Percentiles rank a stretch among this genome's conserved stretches.
Evolutionary conservation across 2,113 vertebrate genomes (phyloP).

Genomic region (Gallinago undulata): DNA sequence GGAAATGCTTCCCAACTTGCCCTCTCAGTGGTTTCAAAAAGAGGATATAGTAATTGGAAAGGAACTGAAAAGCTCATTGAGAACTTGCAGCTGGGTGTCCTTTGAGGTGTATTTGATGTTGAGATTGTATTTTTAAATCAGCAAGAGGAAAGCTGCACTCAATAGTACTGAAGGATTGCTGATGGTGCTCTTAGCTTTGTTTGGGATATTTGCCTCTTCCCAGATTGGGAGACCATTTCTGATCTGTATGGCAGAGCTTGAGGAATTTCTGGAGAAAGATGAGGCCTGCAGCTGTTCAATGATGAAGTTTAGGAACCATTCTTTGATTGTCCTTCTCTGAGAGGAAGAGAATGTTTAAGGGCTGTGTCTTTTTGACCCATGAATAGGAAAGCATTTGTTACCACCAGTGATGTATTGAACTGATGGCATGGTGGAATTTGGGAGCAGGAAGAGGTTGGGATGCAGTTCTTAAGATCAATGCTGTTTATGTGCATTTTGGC

Average conservation of each 20-base stretch:
- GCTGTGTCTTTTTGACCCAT: neutral
- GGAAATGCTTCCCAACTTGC: neutral
- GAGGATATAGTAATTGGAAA: neutral
- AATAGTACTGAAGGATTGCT: neutral
- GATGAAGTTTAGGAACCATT: neutral
- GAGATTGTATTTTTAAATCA: neutral
- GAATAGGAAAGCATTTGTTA: neutral
- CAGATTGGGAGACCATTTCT: neutral
- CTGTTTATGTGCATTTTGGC: neutral
- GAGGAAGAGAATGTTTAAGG: neutral
- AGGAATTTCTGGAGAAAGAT: neutral
- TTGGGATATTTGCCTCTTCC: neutral
- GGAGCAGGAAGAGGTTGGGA: neutral
- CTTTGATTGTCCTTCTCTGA: neutral
- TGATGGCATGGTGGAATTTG: neutral
- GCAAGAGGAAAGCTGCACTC: neutral
- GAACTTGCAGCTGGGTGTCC: neutral
- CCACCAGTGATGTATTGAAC: neutral
- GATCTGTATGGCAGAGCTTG: neutral
- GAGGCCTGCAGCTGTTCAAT: neutral
- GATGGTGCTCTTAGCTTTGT: neutral
- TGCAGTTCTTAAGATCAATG: neutral
- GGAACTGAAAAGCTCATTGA: neutral
- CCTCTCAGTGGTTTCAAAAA: neutral
- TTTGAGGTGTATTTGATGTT: neutral